Evolutionary conservation across 35 echinoderm and acorn worm species (phyloP).

Genomic region (Amphiura filiformis): DNA sequence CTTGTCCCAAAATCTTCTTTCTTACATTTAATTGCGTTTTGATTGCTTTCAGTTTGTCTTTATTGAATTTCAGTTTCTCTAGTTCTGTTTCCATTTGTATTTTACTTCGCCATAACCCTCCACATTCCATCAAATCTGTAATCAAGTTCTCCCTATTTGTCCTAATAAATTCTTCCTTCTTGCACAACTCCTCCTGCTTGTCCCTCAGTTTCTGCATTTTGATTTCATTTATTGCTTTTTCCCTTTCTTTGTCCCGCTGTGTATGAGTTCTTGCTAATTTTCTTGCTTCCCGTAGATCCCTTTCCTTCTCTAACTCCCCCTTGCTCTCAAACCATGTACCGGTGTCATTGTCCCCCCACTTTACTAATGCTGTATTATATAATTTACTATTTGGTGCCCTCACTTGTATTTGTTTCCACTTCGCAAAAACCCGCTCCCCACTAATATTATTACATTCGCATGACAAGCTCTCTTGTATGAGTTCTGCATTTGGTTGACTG

Average conservation of each 20-base stretch:
- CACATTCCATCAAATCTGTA: neutral
- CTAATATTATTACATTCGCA: conserved; percentile 22
- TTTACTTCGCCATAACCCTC: conserved; percentile 8
- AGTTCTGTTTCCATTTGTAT: neutral
- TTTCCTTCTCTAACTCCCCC: neutral
- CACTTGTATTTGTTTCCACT: neutral
- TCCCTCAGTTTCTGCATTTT: conserved; percentile 17
- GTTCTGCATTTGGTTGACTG: neutral
- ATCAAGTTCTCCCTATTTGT: neutral
- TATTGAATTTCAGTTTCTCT: neutral
- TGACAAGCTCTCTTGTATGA: neutral
- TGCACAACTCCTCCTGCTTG: neutral
- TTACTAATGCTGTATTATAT: neutral
- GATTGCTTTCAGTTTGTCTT: neutral
- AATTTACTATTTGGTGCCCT: neutral
- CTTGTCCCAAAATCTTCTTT: neutral
- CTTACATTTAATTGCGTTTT: conserved; percentile 10
- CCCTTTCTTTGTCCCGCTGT: neutral
- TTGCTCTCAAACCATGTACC: neutral
- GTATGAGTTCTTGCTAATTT: neutral
- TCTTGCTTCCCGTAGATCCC: neutral
- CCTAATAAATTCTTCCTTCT: neutral
- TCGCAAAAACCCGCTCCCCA: conserved; percentile 23
- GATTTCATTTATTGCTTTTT: neutral
- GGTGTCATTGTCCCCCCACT: neutral